Evolutionary conservation across 2,113 vertebrate species (phyloP), one percentile per base, ranked within the genome.

Genomic region (Myiagra hebetior): DNA sequence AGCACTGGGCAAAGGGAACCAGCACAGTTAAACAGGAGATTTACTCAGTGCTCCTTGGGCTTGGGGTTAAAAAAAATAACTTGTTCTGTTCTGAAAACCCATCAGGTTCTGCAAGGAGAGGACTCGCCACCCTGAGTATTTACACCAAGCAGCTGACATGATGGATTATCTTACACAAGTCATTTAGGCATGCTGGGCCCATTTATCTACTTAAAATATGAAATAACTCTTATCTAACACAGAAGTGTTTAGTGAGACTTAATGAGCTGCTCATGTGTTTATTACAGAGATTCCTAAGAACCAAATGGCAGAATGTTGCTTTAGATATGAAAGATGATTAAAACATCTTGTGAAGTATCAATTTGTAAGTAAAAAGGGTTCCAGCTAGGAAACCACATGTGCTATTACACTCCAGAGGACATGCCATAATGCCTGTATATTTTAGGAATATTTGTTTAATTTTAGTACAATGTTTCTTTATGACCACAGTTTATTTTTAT

Each of bases 231-330:
- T 80, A 52, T 37, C 72, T 90, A 67, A 72, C 52, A 81, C 52
- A 60, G 42, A 92, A 91, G 47, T 68, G 64, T 86, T 83, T 92
- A 95, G 77, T 52, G 83, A 97, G 76, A 35, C 63, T 93, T 96
- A 94, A 94, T 86, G 90, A 94, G 80, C 87, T 94, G 79, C 76
- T 91, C 63, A 28, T 47, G 70, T 59, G 88, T 95, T 96, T 95
- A 92, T 88, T 88, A 33, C 59, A 77, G 70, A 89, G 84, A 82
- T 69, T 91, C 84, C 87, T 52, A 59, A 74, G 82, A 91, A 81
- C 17, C 47, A 90, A 80, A 90, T 53, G 75, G 72, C 64, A 83
- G 60, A 55, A 84, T 69, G 80, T 47, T 77, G n/a, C 68, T 87
- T 83, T 88, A 20, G 72, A 74, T 47, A 70, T 63, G 75, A 88